These are phyloP conservation scores for Moxostoma hubbsi DNA, from an alignment of 2,797 vertebrate species.

Conservation along the genomic window DNA sequence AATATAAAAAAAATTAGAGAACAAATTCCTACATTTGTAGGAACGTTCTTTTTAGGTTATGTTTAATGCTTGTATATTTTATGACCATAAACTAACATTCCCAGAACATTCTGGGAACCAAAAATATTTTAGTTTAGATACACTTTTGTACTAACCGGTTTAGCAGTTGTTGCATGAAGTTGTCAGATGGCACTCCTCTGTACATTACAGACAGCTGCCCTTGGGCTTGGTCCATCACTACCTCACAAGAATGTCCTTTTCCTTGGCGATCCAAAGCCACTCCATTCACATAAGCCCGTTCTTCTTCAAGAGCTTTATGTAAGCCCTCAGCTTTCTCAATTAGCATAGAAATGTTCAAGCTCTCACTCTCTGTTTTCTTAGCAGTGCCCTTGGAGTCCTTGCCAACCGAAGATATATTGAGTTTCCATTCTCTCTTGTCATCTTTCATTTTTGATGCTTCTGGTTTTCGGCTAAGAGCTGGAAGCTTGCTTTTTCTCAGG, in stretches of 20 bases:
- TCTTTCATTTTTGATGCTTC: constrained; percentile 84
- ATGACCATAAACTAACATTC: too few relatives aligned
- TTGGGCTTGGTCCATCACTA: constrained; percentile 83
- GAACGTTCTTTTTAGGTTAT: too few relatives aligned
- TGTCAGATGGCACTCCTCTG: constrained; percentile 88
- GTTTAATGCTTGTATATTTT: too few relatives aligned
- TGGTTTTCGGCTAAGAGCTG: constrained; percentile 87
- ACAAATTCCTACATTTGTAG: too few relatives aligned
- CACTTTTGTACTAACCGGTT: constrained; percentile 83
- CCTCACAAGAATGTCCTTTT: constrained; percentile 76
- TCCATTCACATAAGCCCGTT: constrained; percentile 88
- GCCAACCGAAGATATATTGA: constrained; percentile 82
- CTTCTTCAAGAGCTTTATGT: constrained; percentile 91
- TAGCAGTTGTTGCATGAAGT: constrained; percentile 96
- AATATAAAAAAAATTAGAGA: too few relatives aligned
- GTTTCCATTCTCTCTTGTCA: constrained; percentile 80
- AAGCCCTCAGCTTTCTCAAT: constrained; percentile 97
- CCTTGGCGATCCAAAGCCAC: constrained; percentile 81
- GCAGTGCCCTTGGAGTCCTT: constrained; percentile 83
- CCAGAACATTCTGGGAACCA: too few relatives aligned
- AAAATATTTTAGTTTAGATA: not conserved
- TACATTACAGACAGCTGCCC: constrained; percentile 89
- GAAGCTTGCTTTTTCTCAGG: constrained; percentile 92
- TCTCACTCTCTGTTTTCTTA: constrained; percentile 88
- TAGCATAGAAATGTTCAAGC: constrained; percentile 94